phyloP scores from a whole-genome alignment of 2,888 invertebrate species.

The Neoascia interrupta region DNA sequence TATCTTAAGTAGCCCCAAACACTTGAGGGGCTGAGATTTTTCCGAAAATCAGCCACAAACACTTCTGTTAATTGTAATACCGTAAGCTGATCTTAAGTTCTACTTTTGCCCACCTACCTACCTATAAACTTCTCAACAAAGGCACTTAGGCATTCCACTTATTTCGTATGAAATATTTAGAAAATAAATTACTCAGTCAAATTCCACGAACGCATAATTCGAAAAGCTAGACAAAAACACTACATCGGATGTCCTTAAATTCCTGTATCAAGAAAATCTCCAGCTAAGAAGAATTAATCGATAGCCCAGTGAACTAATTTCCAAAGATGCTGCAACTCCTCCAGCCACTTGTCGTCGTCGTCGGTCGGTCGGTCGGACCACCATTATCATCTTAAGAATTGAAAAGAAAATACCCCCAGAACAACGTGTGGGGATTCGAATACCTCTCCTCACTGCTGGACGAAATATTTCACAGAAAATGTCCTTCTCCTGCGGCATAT shows the following conservation, averaged over 20 bases:
- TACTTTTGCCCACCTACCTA: no score
- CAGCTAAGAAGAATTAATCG: conserved; percentile 46
- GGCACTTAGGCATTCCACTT: no score
- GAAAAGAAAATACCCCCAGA: conserved; percentile 20
- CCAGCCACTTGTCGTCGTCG: conserved; percentile 2
- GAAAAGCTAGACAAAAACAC: conserved; percentile 6
- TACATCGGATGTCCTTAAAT: conserved; percentile 44
- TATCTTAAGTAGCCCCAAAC: no score
- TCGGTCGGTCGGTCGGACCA: background rate
- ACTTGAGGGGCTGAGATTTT: no score
- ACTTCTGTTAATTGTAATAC: no score
- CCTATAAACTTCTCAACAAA: no score
- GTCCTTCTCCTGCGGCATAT: conserved; percentile 38
- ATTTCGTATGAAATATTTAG: no score
- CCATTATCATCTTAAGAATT: conserved; percentile 40
- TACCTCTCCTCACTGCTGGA: background rate
- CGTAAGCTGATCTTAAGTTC: no score
- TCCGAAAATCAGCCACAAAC: no score
- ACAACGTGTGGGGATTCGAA: conserved; percentile 9
- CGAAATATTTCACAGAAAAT: conserved; percentile 49
- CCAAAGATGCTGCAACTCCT: conserved; percentile 36
- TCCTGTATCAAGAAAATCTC: background rate
- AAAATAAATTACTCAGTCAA: conserved; percentile 8
- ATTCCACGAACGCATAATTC: background rate
- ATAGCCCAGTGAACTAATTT: conserved; percentile 66